Evolutionary conservation across 2,113 vertebrate genomes (phyloP).

Genomic region (Prunella himalayana): DNA sequence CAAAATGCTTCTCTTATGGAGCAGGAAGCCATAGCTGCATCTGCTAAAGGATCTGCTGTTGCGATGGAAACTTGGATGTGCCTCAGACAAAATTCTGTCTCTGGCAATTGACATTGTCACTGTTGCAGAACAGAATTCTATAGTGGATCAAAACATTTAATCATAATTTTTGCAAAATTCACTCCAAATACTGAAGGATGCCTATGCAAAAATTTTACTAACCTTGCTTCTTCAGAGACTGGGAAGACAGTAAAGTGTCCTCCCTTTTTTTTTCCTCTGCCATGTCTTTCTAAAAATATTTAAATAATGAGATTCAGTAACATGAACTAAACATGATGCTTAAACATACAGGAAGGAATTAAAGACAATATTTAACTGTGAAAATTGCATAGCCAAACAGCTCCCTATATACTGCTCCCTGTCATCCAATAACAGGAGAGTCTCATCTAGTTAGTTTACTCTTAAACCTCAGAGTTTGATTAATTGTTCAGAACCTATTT

Average conservation of each 20-base stretch:
- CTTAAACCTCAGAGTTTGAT: neutral
- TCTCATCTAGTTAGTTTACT: neutral
- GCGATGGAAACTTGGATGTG: neutral
- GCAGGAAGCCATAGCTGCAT: neutral
- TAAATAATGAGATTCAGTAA: neutral
- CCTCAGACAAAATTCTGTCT: neutral
- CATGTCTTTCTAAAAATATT: neutral
- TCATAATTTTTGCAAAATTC: neutral
- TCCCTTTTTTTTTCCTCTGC: fast-evolving
- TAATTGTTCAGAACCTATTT: neutral
- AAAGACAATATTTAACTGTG: neutral
- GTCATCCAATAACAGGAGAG: neutral
- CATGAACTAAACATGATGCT: neutral
- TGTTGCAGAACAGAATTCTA: neutral
- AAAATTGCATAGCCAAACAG: neutral
- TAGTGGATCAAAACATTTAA: neutral
- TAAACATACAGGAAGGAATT: neutral
- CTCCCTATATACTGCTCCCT: neutral
- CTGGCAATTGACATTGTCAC: neutral
- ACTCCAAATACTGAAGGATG: neutral
- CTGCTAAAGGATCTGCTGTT: neutral
- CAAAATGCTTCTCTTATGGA: neutral
- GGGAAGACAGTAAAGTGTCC: neutral
- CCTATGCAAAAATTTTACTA: neutral
- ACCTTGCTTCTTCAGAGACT: neutral